These are phyloP conservation scores for Podilymbus podiceps DNA, from an alignment of 2,113 vertebrate species.

Conservation along the genomic window DNA sequence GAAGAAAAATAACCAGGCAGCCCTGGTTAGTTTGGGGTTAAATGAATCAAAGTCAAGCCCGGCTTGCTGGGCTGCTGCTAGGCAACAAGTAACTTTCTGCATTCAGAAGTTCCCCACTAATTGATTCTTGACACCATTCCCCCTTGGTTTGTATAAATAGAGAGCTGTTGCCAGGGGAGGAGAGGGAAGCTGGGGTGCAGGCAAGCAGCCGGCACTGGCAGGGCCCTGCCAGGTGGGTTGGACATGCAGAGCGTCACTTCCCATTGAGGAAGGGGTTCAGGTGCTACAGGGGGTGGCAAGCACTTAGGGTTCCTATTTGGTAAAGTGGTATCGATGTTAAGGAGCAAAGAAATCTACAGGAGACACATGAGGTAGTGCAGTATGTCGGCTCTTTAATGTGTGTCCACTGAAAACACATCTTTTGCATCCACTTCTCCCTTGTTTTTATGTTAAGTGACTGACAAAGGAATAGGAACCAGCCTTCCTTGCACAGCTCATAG, in stretches of 20 bases:
- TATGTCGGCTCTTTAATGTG: fast-evolving
- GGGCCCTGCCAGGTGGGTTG: neutral
- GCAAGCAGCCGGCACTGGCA: neutral
- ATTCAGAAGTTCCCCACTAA: constrained; percentile 55
- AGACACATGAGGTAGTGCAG: neutral
- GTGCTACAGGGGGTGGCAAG: neutral
- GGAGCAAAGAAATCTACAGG: neutral
- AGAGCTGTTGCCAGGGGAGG: neutral
- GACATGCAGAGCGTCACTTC: neutral
- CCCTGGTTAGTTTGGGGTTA: constrained; percentile 29
- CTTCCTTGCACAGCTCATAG: neutral
- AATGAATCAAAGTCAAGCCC: constrained; percentile 46
- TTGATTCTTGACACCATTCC: constrained; percentile 57
- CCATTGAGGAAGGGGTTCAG: neutral
- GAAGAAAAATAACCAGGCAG: neutral
- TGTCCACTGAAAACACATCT: fast-evolving
- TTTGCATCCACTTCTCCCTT: neutral
- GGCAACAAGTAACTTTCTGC: constrained; percentile 63
- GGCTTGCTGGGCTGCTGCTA: constrained; percentile 59
- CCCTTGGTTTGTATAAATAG: constrained; percentile 1
- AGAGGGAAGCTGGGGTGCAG: neutral
- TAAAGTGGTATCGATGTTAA: neutral
- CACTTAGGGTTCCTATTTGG: neutral
- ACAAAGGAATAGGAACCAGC: neutral
- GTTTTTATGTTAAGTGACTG: neutral